Base-by-base conservation (phyloP, 2,113 vertebrate species). In the Penelope pileata region DNA sequence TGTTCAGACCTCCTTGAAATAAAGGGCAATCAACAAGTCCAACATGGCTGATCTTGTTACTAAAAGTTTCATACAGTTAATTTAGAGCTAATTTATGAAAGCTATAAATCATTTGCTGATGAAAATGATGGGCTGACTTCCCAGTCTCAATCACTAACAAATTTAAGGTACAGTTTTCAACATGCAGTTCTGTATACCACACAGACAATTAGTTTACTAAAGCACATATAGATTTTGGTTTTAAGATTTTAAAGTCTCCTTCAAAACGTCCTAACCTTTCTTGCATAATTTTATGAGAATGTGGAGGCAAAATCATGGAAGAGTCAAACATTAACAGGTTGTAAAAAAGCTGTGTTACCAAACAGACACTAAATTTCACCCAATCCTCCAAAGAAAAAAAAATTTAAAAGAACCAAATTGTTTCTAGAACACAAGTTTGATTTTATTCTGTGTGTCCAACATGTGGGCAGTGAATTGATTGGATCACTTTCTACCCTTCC, bases 391-490 rank as follows among this genome's bases (percentile, higher is more conserved):
- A 75, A 47, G 1, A 16, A 12, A 26, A 30, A 72, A 32, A 42
- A 38, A 7, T 2, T 0, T 18, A 8, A 60, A 9, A 12, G 26
- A 5, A 82, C 9, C 16, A 40, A 16, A 1, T 9, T 90, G 26
- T 2, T 62, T 81, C 62, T 72, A 24, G 54, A 75, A 59, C 2
- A 42, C 10, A 6, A 62, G 48, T 85, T 78, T 80, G 1, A 21
- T 64, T 86, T 83, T 56, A 69, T 62, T 86, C 26, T 17, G 30
- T 16, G 5, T 40, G 11, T 73, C 23, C 40, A 40, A 11, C 3
- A 45, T 66, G 77, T 56, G 76, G 12, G 16, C 29, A 69, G 12
- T 16, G 19, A 86, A 74, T 29, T 17, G 23, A 74, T 15, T 43
- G 50, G 29, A 67, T 81, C 51, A n/a, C 54, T 83, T 56, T 40